phyloP scores from a whole-genome alignment of 2,888 invertebrate genomes.

The Tetragonula carbonaria region DNA sequence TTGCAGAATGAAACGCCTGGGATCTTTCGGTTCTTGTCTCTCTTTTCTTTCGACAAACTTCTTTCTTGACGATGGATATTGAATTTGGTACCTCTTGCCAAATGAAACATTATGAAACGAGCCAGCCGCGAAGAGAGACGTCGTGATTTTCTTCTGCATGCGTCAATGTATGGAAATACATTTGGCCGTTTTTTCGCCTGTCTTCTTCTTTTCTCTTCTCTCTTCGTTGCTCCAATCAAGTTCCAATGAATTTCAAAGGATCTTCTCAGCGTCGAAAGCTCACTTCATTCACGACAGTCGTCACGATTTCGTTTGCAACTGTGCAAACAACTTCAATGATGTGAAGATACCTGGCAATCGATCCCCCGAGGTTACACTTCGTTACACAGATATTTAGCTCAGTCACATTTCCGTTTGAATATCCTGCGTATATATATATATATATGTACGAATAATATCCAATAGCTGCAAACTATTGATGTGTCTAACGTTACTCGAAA shows the following conservation, averaged over 20 bases:
- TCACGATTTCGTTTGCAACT: no score
- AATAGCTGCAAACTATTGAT: neutral
- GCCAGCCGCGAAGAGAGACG: constrained; percentile 4
- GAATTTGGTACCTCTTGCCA: neutral
- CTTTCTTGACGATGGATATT: neutral
- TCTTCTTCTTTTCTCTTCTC: neutral
- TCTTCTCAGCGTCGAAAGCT: no score
- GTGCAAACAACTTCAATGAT: no score
- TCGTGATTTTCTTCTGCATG: constrained; percentile 22
- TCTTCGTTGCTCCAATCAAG: no score
- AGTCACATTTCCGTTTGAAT: neutral
- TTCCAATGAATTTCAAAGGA: no score
- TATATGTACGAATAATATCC: neutral
- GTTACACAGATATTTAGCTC: no score
- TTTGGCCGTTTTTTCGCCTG: constrained; percentile 55
- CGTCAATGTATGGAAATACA: constrained; percentile 57
- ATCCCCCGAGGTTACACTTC: no score
- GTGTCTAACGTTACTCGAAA: neutral
- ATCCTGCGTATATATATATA: no score
- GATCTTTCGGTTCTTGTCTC: neutral
- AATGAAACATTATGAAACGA: constrained; percentile 38
- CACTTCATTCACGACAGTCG: no score
- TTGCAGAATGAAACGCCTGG: neutral
- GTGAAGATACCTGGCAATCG: no score
- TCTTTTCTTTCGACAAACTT: neutral